phyloP scores from a whole-genome alignment of 2,888 invertebrate species.

The Hemithea aestivaria region DNA sequence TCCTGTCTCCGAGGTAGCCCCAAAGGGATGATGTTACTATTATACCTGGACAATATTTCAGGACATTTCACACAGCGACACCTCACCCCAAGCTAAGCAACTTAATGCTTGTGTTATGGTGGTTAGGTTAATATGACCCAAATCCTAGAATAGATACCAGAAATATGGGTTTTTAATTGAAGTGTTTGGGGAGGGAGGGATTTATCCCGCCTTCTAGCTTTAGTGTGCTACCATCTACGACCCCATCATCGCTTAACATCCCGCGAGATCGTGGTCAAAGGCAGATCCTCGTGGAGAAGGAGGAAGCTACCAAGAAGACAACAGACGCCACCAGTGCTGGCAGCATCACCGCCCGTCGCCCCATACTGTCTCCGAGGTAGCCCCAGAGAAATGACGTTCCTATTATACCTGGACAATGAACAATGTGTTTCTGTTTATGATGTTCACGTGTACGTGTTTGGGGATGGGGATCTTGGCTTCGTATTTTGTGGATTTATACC shows the following conservation, averaged over 20 bases:
- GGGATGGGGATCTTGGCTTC: constrained; percentile 70
- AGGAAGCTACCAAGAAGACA: constrained; percentile 76
- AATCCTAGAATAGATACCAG: no score
- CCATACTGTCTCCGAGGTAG: constrained; percentile 85
- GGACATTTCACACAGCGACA: no score
- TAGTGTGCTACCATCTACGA: no score
- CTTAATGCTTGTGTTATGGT: no score
- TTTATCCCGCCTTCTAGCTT: no score
- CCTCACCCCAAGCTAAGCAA: no score
- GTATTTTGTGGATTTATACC: constrained; percentile 67
- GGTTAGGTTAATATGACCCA: no score
- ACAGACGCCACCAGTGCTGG: constrained; percentile 74
- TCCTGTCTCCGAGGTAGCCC: constrained; percentile 87
- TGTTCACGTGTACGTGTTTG: constrained; percentile 64
- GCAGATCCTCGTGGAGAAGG: constrained; percentile 80
- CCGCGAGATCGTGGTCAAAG: no score
- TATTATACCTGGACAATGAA: constrained; percentile 83
- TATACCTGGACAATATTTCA: no score
- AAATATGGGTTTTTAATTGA: no score
- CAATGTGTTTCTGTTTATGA: constrained; percentile 60
- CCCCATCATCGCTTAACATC: no score
- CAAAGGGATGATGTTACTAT: constrained; percentile 87
- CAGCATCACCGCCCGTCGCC: constrained; percentile 81
- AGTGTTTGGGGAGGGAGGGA: no score
- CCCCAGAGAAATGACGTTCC: constrained; percentile 90